Percentiles rank a stretch among this genome's conserved stretches.
Evolutionary conservation across 1,140 invertebrate genomes (phyloP).

Genomic region (Camponotus pennsylvanicus): DNA sequence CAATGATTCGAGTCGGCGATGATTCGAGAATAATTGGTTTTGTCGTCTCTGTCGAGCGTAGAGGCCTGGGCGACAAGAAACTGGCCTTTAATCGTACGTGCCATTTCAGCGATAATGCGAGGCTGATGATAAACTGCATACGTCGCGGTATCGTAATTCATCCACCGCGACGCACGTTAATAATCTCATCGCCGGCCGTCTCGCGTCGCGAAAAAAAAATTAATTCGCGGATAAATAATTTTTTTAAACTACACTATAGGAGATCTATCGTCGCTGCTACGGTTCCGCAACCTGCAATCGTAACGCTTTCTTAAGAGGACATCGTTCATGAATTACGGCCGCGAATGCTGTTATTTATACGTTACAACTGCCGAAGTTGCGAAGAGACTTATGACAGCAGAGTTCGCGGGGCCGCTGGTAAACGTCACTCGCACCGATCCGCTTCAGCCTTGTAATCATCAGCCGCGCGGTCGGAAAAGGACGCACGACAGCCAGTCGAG

Average conservation of each 20-base stretch:
- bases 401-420: slow-evolving; percentile 30
- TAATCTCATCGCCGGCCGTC: neutral
- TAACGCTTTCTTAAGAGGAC: slow-evolving; percentile 65
- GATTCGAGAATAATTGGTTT: slow-evolving; percentile 13
- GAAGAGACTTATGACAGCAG: slow-evolving; percentile 59
- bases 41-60: neutral
- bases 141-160: slow-evolving; percentile 27
- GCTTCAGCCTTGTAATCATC: slow-evolving; percentile 60
- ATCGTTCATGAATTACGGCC: slow-evolving; percentile 64
- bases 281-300: slow-evolving; percentile 53
- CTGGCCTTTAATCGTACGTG: slow-evolving; percentile 28
- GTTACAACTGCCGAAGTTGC: slow-evolving; percentile 74
- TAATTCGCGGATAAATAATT: slow-evolving; percentile 29
- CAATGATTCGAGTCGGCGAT: neutral
- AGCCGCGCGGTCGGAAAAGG: slow-evolving; percentile 20
- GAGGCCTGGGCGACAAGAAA: slow-evolving; percentile 5
- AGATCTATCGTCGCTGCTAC: neutral
- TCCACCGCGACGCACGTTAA: neutral
- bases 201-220: neutral
- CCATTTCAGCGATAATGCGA: slow-evolving; percentile 26
- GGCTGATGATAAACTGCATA: slow-evolving; percentile 18
- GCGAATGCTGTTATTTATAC: slow-evolving; percentile 70
- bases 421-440: slow-evolving; percentile 51
- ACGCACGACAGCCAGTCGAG: slow-evolving; percentile 1
- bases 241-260: slow-evolving; percentile 18